Percentiles rank a stretch among this genome's conserved stretches.
phyloP scores from a whole-genome alignment of 2,888 invertebrate species.

The Orchestes rusci region DNA sequence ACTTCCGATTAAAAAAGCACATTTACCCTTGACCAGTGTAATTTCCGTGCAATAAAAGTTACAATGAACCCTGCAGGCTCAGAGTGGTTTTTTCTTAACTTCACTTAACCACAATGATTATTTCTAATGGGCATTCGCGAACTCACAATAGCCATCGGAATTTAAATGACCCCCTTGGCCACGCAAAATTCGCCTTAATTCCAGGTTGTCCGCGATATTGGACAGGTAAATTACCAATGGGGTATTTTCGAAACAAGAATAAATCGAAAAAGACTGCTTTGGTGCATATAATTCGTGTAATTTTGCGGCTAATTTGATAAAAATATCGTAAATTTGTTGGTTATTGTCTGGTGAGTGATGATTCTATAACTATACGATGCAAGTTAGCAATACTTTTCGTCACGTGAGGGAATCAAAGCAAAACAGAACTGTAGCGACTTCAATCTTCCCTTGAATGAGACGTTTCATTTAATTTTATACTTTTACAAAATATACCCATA shows the following conservation, averaged over 20 bases:
- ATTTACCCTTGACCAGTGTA: constrained; percentile 3
- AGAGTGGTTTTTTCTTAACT: constrained; percentile 16
- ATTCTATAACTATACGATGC: too few relatives aligned
- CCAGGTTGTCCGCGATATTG: constrained; percentile 11
- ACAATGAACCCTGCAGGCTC: constrained; percentile 16
- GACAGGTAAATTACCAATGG: not conserved
- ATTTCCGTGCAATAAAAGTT: constrained; percentile 16
- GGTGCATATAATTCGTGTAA: not conserved
- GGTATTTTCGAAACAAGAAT: not conserved
- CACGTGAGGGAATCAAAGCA: too few relatives aligned
- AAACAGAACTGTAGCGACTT: too few relatives aligned
- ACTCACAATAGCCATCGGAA: constrained; percentile 21
- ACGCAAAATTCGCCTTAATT: constrained; percentile 20
- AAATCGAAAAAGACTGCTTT: not conserved
- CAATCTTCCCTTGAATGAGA: too few relatives aligned
- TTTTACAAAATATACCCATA: too few relatives aligned
- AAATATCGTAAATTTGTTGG: not conserved
- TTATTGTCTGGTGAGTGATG: too few relatives aligned
- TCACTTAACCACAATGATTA: constrained; percentile 22
- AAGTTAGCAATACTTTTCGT: too few relatives aligned
- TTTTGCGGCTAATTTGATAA: not conserved
- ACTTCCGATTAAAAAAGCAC: not conserved
- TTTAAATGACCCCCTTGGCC: constrained; percentile 17
- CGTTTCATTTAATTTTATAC: too few relatives aligned
- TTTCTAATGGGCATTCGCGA: constrained; percentile 18